Percentiles rank a stretch among this genome's conserved stretches.
Evolutionary conservation across 2,888 invertebrate genomes (phyloP).

Genomic region (Eilema caniola): DNA sequence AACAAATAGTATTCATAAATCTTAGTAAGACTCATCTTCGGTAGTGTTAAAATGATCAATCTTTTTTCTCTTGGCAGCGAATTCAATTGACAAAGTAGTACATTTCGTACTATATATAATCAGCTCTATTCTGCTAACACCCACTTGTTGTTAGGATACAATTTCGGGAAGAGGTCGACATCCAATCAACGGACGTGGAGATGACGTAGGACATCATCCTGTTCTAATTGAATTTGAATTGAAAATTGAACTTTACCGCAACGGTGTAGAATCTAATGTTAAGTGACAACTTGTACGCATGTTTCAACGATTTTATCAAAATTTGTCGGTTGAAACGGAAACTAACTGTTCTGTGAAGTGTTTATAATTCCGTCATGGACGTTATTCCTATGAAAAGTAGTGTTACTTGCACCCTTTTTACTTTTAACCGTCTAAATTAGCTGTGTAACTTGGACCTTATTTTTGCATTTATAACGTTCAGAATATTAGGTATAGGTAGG

Average conservation of each 20-base stretch:
- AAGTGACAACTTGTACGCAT: constrained; percentile 15
- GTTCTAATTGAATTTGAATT: constrained; percentile 1
- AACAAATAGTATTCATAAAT: not conserved
- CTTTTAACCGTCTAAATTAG: not conserved
- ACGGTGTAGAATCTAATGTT: constrained; percentile 24
- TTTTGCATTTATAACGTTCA: not conserved
- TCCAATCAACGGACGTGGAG: constrained; percentile 44
- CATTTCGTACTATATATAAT: constrained; percentile 14
- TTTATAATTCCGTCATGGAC: not conserved
- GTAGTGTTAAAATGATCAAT: not conserved
- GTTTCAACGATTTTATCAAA: constrained; percentile 20
- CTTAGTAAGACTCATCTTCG: not conserved
- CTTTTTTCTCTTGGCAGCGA: constrained; percentile 19
- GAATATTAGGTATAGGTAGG: no score
- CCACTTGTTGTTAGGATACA: constrained; percentile 45
- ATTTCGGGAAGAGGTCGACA: constrained; percentile 49
- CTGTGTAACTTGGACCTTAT: not conserved
- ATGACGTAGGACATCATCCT: constrained; percentile 30
- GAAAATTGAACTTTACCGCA: constrained; percentile 24
- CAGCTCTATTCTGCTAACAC: constrained; percentile 23
- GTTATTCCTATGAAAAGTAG: not conserved
- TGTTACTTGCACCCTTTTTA: not conserved
- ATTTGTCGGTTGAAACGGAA: not conserved
- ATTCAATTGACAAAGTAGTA: constrained; percentile 13
- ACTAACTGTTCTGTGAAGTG: not conserved